Percentiles rank a stretch among this genome's conserved stretches.
phyloP scores from a whole-genome alignment of 1,140 invertebrate species.

The Notospermus geniculatus region DNA sequence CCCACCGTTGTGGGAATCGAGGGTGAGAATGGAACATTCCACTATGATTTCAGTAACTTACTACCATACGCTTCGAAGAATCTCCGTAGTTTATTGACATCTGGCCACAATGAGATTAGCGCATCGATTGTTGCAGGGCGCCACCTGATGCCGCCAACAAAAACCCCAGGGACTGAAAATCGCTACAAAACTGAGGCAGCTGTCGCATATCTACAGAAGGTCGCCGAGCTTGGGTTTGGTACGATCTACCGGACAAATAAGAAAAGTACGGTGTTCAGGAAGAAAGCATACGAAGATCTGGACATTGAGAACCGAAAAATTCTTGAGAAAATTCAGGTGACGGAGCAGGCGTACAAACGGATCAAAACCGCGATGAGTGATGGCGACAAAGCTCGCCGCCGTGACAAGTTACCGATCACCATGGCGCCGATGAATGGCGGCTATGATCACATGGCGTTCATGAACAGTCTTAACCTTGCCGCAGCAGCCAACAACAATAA shows the following conservation, averaged over 20 bases:
- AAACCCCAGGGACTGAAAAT: slow-evolving; percentile 7
- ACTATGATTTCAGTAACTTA: slow-evolving; percentile 7
- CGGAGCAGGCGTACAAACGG: background rate
- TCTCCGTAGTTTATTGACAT: slow-evolving; percentile 8
- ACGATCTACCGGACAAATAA: slow-evolving; percentile 5
- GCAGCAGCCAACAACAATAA: too few relatives aligned
- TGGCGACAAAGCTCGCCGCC: background rate
- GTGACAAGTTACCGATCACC: background rate
- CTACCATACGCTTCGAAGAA: slow-evolving; percentile 3
- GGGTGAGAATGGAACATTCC: slow-evolving; percentile 2
- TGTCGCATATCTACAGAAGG: slow-evolving; percentile 6
- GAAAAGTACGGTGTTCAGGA: background rate
- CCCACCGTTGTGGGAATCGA: background rate
- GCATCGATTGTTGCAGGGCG: slow-evolving; percentile 5
- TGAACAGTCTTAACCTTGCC: slow-evolving; percentile 1
- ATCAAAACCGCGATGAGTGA: slow-evolving; percentile 3
- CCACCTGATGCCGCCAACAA: slow-evolving; percentile 10
- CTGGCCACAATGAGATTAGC: background rate
- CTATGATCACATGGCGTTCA: background rate
- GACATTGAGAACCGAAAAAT: background rate
- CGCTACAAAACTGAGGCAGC: slow-evolving; percentile 9
- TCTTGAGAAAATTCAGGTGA: slow-evolving; percentile 2
- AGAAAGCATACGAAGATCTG: background rate
- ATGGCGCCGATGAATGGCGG: background rate
- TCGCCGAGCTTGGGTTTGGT: slow-evolving; percentile 9